Conservation (phyloP, 2,888 invertebrate genomes). For the Lamproptera curius region DNA sequence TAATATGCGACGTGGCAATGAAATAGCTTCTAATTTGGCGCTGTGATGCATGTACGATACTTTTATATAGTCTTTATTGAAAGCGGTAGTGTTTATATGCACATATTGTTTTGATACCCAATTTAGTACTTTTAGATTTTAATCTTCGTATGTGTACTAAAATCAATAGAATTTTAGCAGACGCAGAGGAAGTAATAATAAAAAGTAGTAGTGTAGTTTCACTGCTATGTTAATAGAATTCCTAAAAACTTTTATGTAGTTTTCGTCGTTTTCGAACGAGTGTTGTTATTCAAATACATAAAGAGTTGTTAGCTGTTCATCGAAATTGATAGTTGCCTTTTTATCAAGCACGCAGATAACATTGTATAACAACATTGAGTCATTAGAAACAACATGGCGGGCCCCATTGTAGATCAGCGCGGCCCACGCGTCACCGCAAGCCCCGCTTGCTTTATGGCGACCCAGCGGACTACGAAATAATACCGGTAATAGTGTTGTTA, state of each 20-base stretch:
- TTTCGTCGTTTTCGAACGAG: no score
- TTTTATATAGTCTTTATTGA: background rate
- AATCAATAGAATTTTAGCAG: no score
- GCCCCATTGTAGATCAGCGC: slow-evolving; percentile 54
- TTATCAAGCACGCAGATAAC: slow-evolving; percentile 10
- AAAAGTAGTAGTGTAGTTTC: no score
- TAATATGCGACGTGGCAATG: slow-evolving; percentile 40
- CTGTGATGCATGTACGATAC: background rate
- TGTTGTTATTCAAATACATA: background rate
- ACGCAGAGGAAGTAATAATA: no score
- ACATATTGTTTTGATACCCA: no score
- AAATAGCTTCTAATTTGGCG: slow-evolving; percentile 26
- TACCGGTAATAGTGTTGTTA: slow-evolving; percentile 39
- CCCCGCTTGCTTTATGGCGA: slow-evolving; percentile 54
- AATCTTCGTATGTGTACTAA: no score
- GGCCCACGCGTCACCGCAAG: slow-evolving; percentile 65
- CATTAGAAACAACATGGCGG: slow-evolving; percentile 70
- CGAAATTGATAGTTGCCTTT: background rate
- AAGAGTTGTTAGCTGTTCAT: background rate
- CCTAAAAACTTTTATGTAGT: no score
- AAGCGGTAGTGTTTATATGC: background rate
- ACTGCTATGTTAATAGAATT: no score
- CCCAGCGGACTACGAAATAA: slow-evolving; percentile 49
- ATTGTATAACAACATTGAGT: slow-evolving; percentile 52
- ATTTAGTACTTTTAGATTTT: no score